Base-by-base conservation (phyloP, 2,113 vertebrate genomes). In the Pica pica region DNA sequence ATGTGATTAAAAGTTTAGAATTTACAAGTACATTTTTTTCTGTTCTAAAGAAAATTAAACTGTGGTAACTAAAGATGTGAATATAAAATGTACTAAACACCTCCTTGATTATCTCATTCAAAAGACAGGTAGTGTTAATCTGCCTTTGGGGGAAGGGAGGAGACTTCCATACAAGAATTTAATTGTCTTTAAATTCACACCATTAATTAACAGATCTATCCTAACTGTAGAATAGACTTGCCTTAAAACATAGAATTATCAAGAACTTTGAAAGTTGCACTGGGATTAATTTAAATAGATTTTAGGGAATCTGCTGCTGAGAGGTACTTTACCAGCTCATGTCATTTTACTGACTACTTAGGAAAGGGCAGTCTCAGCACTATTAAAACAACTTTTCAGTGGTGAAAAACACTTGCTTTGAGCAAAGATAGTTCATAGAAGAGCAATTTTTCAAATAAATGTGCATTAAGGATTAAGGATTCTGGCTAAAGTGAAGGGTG, bases 271-370 rank as follows among this genome's bases (percentile, higher is more conserved):
- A 77, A 91, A 77, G 59, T 67, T 95, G 33, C 92, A 80, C 22
- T 50, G 91, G 93, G 91, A 94, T 94, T 94, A 92, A 97, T 95
- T 94, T 93, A 91, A 93, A 67, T 18, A 67, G 37, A 77, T 86
- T 93, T 89, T 33, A 88, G 60, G 52, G 35, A 91, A 73, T 95
- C 50, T 83, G 46, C 89, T 93, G 42, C 39, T 74, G 16, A 68
- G 57, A 87, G 13, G 23, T 44, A 70, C n/a, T 93, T 91, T 47
- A 84, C 42, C 49, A 89, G 35, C 22, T 90, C 47, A 50, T 68
- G 60, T 85, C 41, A 70, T 87, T 87, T 93, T 89, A 87, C 81
- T 74, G 69, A 75, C 60, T 85, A 26, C n/a, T 83, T 79, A 83
- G 35, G 53, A 94, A 96, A 80, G 50, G 41, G 22, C 41, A 86